Evolutionary conservation across 2,888 invertebrate species (phyloP).

Genomic region (Caenorhabditis sulstoni): DNA sequence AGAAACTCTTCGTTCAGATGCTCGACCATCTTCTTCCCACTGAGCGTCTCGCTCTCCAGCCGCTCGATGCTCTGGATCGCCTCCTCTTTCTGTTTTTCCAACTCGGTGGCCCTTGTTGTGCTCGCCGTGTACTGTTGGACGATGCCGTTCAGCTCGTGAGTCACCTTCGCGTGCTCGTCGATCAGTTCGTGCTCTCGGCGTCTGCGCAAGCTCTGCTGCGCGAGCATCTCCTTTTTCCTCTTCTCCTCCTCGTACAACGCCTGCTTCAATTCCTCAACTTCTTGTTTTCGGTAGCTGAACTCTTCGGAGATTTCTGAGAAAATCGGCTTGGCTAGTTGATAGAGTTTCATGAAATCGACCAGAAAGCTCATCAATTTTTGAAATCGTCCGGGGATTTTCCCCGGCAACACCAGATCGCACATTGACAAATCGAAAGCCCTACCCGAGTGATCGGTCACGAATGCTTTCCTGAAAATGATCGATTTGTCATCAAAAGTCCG

Average conservation of each 20-base stretch:
- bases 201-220: conserved; percentile 31
- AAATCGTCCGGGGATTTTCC: not conserved
- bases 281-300: conserved; percentile 25
- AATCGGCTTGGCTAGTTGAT: conserved; percentile 19
- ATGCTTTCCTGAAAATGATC: conserved; percentile 43
- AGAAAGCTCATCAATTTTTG: conserved; percentile 24
- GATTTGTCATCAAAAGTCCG: not conserved
- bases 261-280: conserved; percentile 13
- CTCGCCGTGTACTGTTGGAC: conserved; percentile 22
- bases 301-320: conserved; percentile 45
- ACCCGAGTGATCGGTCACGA: conserved; percentile 31
- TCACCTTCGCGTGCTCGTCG: conserved; percentile 28
- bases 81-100: conserved; percentile 15
- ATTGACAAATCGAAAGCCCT: conserved; percentile 40
- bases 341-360: conserved; percentile 38
- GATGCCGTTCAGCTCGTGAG: conserved; percentile 18
- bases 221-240: conserved; percentile 22
- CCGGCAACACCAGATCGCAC: conserved; percentile 46
- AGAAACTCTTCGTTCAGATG: conserved; percentile 42
- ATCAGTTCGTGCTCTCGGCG: conserved; percentile 43
- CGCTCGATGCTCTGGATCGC: conserved; percentile 8
- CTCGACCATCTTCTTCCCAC: conserved; percentile 35
- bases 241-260: conserved; percentile 12
- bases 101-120: not conserved
- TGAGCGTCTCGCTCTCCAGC: conserved; percentile 17